Percentiles rank a stretch among this genome's conserved stretches.
These are phyloP conservation scores for Dissostichus mawsoni DNA, from an alignment of 2,113 vertebrate species.

Conservation along the genomic window DNA sequence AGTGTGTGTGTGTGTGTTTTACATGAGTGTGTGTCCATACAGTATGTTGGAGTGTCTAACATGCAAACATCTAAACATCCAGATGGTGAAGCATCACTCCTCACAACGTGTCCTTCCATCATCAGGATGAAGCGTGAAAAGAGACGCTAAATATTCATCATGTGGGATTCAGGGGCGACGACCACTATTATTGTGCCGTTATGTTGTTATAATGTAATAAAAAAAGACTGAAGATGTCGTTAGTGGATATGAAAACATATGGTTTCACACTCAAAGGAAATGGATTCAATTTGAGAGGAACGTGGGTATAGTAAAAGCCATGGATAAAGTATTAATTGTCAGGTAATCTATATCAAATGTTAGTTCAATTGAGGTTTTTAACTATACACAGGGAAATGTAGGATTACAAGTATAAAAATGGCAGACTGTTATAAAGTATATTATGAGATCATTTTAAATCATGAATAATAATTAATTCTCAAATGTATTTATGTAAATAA, in stretches of 20 bases:
- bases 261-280: slow-evolving; percentile 14
- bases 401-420: no score
- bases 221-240: neutral
- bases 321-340: no score
- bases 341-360: no score
- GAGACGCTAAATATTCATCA: slow-evolving; percentile 58
- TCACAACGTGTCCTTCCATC: slow-evolving; percentile 61
- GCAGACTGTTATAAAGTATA: no score
- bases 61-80: slow-evolving; percentile 68
- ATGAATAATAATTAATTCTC: no score
- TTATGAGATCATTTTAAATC: no score
- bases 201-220: neutral
- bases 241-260: neutral
- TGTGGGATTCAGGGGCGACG: neutral
- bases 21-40: slow-evolving; percentile 41
- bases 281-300: no score
- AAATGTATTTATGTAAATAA: neutral
- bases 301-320: no score
- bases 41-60: slow-evolving; percentile 48
- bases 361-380: no score
- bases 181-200: neutral
- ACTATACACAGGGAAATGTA: no score
- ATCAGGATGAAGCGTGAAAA: slow-evolving; percentile 52
- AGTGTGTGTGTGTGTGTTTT: slow-evolving; percentile 4
- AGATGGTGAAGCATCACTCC: slow-evolving; percentile 70